Base-by-base conservation (phyloP, 2,113 vertebrate species). In the Otocyon megalotis region DNA sequence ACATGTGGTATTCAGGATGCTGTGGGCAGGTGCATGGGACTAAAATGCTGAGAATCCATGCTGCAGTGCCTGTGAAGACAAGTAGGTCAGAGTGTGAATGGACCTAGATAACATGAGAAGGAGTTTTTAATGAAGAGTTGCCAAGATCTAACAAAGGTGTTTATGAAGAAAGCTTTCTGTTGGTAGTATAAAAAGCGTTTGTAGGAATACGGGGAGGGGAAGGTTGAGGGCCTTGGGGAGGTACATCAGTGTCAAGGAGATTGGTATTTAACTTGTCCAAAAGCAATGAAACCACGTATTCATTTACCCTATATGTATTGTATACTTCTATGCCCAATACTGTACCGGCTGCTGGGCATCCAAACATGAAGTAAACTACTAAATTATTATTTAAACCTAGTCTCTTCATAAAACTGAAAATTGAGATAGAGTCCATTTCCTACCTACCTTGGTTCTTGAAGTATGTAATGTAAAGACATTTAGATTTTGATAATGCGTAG, bases 401-500 rank as follows among this genome's bases (percentile, higher is more conserved):
- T 72, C 2, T 35, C 88, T 81, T 77, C 12, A 95, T 84, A 79
- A 94, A 88, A 63, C 11, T 81, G 11, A 93, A 77, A 89, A 58
- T 58, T 53, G 60, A 90, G 48, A 65, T 60, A n/a, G 5, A 15
- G 7, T 60, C 54, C 63, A 1, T 67, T 89, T 87, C 82, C 50
- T 93, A 8, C 8, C 62, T 80, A 74, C 14, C 4, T 8, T 89
- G 1, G 8, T 72, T 58, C 56, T 92, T 95, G 48, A 83, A 3
- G 62, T 65, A n/a, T 37, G 9, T 58, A 89, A 76, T 92, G 80
- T 10, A 30, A 77, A 80, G 63, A 83, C 62, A 19, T 54, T 89
- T 74, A 71, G 3, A 77, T 26, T 67, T 94, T 90, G 24, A n/a
- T 93, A 11, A 74, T 32, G 6, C 15, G 13, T 26, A 9, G 17